Evolutionary conservation across 1,140 invertebrate genomes (phyloP), one percentile per base, ranked within the genome.

Genomic region (Drosophila novamexicana): DNA sequence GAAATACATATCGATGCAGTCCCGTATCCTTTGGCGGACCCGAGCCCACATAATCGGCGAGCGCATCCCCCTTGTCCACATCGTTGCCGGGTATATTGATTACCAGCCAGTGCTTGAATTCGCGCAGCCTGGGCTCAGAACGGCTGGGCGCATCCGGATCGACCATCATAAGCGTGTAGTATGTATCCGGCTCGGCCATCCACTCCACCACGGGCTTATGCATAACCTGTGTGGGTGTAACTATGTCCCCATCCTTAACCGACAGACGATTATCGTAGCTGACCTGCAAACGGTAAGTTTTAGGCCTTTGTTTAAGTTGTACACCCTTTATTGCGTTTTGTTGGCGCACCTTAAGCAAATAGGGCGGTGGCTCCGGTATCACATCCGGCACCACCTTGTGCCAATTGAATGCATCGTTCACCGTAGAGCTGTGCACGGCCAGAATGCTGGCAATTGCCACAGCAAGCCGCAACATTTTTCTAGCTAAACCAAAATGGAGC

Each of bases 41-140:
- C 29, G 97, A 94, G 34, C 97, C 97, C 67, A 98, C 93, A 92
- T 98, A 99, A 1, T 94, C 95, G 2, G 95, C 95, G 97, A 98
- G 92, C 12, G 94, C 93, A 53, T 97, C 96, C 8, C 98, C 98
- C 40, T 94, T 93, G 0, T 86, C 72, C 0, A 99, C 92, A 64
- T 97, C 94, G 72, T 93, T 93, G 10, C 96, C 97, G 7, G 96
- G 97, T 81, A 99, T 97, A 86, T 99, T 99, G 6, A 94, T 96
- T 1, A 99, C 96, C 1, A 98, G 91, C 97, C 98, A 99, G 92
- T 98, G 98, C 79, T 97, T 96, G 95, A 96, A 98, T 93, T 98
- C 97, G 5, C 97, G 94, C 82, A 95, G 96, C 45, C 95, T 96
- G 0, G 95, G 96, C 56, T 96, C 94, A 0, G 94, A 92, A 0